Percentiles rank a stretch among this genome's conserved stretches.
Conservation (phyloP, 2,888 invertebrate species). For the Oasisia sp. region DNA sequence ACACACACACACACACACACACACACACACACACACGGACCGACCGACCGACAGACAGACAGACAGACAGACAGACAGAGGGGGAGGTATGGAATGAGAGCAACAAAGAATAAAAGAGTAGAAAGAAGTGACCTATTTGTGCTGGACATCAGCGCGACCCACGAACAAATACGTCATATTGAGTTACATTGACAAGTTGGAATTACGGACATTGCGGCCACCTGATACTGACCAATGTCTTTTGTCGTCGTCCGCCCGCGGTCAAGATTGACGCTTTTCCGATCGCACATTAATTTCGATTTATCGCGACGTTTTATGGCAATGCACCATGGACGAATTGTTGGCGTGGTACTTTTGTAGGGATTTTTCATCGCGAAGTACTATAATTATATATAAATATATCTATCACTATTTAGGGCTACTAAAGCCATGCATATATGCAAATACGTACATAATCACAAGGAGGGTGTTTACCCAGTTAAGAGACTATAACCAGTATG, state of each 20-base stretch:
- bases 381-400: too few species aligned
- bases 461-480: too few species aligned
- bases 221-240: background rate
- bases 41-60: background rate
- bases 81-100: background rate
- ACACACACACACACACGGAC: background rate
- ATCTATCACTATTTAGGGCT: too few species aligned
- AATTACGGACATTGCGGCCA: background rate
- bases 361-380: too few species aligned
- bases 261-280: background rate
- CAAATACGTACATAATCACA: too few species aligned
- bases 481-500: too few species aligned
- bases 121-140: background rate
- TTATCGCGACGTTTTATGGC: background rate
- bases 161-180: background rate
- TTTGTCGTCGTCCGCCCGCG: background rate
- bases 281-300: slow-evolving; percentile 1
- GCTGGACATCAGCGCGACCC: background rate
- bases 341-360: background rate
- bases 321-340: background rate
- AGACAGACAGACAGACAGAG: background rate
- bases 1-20: background rate
- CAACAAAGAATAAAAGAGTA: background rate
- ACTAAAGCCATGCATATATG: too few species aligned
- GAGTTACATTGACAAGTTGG: background rate